Evolutionary conservation across 2,113 vertebrate genomes (phyloP).

Genomic region (Thunnus maccoyii): DNA sequence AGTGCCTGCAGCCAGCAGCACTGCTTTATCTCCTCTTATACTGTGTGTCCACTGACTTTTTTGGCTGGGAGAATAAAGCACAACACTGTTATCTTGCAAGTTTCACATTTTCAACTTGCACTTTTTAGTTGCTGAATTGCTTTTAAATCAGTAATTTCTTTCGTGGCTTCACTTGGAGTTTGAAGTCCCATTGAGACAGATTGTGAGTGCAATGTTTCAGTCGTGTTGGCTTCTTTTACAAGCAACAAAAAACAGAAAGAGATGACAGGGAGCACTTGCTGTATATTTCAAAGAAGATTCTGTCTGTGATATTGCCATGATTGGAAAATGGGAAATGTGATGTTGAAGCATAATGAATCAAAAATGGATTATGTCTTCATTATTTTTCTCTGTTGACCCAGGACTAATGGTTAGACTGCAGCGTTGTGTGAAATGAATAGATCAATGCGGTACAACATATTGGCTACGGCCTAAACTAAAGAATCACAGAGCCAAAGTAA

Average conservation of each 20-base stretch:
- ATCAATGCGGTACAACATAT: background rate
- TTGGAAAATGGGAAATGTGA: constrained; percentile 13
- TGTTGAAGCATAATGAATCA: constrained; percentile 29
- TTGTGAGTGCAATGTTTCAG: constrained; percentile 11
- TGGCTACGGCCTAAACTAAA: background rate
- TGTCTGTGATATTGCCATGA: background rate
- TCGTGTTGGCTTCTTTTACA: background rate
- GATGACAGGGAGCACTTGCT: background rate
- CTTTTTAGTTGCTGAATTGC: background rate
- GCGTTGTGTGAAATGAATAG: constrained; percentile 20
- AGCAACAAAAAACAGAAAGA: background rate
- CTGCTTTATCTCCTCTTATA: background rate
- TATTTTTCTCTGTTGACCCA: constrained; percentile 45
- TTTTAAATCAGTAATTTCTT: background rate
- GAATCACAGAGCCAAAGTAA: background rate
- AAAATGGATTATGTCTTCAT: constrained; percentile 36
- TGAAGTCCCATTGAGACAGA: constrained; percentile 33
- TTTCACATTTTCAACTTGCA: constrained; percentile 15
- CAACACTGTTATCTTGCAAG: constrained; percentile 11
- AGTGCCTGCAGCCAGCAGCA: background rate
- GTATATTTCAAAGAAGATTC: constrained; percentile 7
- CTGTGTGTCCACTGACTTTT: constrained; percentile 11
- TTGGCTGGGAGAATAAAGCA: constrained; percentile 15
- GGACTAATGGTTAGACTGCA: constrained; percentile 15
- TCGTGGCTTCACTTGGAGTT: background rate